A percentile compares a stretch with the other conserved stretches of the same genome.
phyloP scores from a whole-genome alignment of 2,113 vertebrate species.

The Psophia crepitans region DNA sequence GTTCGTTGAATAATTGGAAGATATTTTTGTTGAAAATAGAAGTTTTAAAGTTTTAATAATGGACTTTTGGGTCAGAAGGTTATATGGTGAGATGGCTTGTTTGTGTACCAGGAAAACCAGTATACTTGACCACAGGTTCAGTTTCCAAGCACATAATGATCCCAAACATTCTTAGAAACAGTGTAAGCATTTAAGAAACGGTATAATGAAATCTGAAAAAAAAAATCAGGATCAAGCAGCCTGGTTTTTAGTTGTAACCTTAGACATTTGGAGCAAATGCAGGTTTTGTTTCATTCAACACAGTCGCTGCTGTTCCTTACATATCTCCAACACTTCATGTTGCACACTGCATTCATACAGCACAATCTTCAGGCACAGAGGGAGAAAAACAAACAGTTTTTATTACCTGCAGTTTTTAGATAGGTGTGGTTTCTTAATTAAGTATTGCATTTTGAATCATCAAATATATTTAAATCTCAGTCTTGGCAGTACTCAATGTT shows the following conservation, averaged over 20 bases:
- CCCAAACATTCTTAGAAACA: not conserved
- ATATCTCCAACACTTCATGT: slow-evolving; percentile 1
- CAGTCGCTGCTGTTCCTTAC: not conserved
- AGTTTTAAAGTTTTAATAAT: not conserved
- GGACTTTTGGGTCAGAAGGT: not conserved
- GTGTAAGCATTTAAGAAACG: not conserved
- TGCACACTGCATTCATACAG: not conserved
- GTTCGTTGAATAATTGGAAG: not conserved
- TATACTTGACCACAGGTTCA: not conserved
- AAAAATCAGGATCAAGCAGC: not conserved
- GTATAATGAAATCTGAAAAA: not conserved
- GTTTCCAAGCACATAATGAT: not conserved
- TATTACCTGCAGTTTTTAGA: not conserved
- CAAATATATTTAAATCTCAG: not conserved
- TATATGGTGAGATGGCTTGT: not conserved
- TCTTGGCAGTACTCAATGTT: not conserved
- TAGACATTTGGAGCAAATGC: slow-evolving; percentile 11
- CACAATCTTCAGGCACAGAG: not conserved
- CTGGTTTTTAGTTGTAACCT: not conserved
- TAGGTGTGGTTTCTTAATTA: slow-evolving; percentile 37
- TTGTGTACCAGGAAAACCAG: not conserved
- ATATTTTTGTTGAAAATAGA: not conserved
- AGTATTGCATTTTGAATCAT: not conserved
- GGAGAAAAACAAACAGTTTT: not conserved
- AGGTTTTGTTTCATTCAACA: slow-evolving; percentile 32